Evolutionary conservation across 2,113 vertebrate species (phyloP).

Genomic region (Spermophilus dauricus): DNA sequence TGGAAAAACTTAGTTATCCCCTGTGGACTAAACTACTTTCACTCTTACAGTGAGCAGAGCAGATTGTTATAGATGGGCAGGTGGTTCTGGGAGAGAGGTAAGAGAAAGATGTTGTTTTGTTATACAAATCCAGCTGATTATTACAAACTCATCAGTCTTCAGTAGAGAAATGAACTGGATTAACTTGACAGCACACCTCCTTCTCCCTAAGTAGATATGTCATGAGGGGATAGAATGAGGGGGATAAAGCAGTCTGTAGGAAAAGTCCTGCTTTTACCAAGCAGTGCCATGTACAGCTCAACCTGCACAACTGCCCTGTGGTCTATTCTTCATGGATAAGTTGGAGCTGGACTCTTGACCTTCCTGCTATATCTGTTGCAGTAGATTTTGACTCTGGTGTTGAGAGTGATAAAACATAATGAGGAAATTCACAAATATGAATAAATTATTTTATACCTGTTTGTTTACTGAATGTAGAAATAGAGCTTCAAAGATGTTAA

Average conservation of each 20-base stretch:
- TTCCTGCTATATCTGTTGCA: background rate
- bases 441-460: background rate
- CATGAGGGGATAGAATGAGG: background rate
- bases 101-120: background rate
- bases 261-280: background rate
- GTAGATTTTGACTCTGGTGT: background rate
- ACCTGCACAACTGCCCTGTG: rapidly evolving
- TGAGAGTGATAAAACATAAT: background rate
- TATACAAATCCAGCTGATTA: background rate
- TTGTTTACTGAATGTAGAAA: background rate
- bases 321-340: background rate
- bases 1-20: background rate
- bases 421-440: background rate
- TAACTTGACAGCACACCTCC: background rate
- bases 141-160: background rate
- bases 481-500: background rate
- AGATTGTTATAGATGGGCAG: background rate
- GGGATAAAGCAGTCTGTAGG: background rate
- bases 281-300: background rate
- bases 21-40: background rate
- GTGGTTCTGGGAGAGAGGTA: background rate
- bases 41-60: background rate
- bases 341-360: background rate
- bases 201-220: background rate
- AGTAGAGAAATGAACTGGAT: background rate